A percentile compares a stretch with the other conserved stretches of the same genome.
phyloP scores from a whole-genome alignment of 1,140 invertebrate genomes.

The Vanessa tameamea region DNA sequence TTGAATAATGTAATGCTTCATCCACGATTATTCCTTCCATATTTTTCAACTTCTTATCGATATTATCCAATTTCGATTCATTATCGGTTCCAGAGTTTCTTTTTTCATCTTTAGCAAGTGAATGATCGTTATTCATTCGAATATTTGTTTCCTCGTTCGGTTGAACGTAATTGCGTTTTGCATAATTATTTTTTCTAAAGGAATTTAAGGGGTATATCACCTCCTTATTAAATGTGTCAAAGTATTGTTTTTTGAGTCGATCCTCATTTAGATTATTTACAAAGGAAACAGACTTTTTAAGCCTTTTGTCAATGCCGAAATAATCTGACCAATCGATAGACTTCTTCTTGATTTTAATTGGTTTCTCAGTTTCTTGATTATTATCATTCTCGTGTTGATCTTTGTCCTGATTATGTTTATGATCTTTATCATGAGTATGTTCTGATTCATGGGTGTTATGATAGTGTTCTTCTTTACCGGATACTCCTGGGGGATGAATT shows the following conservation, averaged over 20 bases:
- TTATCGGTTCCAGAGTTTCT: slow-evolving; percentile 74
- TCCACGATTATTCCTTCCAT: slow-evolving; percentile 88
- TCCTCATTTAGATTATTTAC: slow-evolving; percentile 63
- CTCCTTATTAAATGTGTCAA: slow-evolving; percentile 75
- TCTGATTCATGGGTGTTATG: slow-evolving; percentile 39
- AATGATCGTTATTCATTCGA: slow-evolving; percentile 50
- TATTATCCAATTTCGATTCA: slow-evolving; percentile 85
- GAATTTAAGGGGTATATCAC: slow-evolving; percentile 77
- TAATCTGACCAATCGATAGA: slow-evolving; percentile 92
- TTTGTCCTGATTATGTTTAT: slow-evolving; percentile 62
- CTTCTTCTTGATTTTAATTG: slow-evolving; percentile 86
- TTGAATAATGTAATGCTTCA: slow-evolving; percentile 87
- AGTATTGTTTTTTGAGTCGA: slow-evolving; percentile 70
- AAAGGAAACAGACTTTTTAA: slow-evolving; percentile 82
- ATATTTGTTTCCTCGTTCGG: slow-evolving; percentile 56
- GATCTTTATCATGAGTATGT: slow-evolving; percentile 47
- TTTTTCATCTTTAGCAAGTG: slow-evolving; percentile 61
- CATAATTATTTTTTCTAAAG: slow-evolving; percentile 65
- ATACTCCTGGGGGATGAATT: slow-evolving; percentile 77
- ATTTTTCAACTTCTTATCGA: slow-evolving; percentile 86
- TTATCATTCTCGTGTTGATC: slow-evolving; percentile 47
- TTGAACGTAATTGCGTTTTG: slow-evolving; percentile 67
- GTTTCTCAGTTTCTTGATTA: slow-evolving; percentile 61
- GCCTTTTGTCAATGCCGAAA: slow-evolving; percentile 90
- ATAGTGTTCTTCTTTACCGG: slow-evolving; percentile 61